These are phyloP conservation scores for Deilephila elpenor DNA, from an alignment of 2,888 invertebrate species.

Conservation along the genomic window DNA sequence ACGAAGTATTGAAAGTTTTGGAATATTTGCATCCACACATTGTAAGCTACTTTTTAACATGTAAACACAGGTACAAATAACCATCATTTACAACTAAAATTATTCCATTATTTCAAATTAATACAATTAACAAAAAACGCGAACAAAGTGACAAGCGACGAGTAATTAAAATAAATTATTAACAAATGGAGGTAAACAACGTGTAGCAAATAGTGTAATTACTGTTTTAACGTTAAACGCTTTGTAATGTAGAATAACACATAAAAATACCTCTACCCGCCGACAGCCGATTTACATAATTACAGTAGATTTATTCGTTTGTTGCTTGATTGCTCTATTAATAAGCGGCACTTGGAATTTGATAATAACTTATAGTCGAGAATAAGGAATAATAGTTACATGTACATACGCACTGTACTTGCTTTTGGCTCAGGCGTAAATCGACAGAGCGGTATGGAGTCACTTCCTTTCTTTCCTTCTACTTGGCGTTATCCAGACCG, in stretches of 20 bases:
- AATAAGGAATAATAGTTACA: too few relatives aligned
- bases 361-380: neutral
- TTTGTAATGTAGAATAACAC: conserved; percentile 17
- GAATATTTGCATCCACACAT: too few relatives aligned
- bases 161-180: conserved; percentile 1
- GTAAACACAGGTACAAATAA: too few relatives aligned
- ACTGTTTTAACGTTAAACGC: neutral
- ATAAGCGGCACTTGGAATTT: neutral
- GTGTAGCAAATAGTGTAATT: conserved; percentile 13
- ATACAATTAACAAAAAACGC: neutral
- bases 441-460: too few relatives aligned
- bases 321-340: conserved; percentile 15
- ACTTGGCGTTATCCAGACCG: too few relatives aligned
- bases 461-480: too few relatives aligned
- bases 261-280: conserved; percentile 7
- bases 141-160: neutral
- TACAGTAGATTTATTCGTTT: conserved; percentile 10
- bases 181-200: neutral
- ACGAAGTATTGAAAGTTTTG: too few relatives aligned
- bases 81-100: neutral
- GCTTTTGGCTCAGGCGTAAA: too few relatives aligned
- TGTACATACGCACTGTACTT: too few relatives aligned
- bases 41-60: too few relatives aligned
- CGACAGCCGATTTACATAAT: conserved; percentile 24
- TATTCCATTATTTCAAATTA: neutral